Conservation (phyloP, 2,888 invertebrate species). For the Macaria notata region DNA sequence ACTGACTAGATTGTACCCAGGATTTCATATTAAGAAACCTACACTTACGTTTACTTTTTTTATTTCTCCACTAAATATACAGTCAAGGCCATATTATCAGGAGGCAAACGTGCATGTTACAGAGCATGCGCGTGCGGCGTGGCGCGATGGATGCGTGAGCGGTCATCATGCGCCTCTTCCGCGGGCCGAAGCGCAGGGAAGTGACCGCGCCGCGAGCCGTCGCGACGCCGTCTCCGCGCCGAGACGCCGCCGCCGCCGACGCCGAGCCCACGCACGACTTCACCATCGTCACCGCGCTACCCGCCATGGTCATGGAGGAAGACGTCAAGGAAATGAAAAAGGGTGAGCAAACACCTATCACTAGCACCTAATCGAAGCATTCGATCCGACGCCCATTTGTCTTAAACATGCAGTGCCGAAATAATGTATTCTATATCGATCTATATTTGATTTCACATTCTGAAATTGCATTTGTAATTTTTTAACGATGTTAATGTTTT, state of each 20-base stretch:
- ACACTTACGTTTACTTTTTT: too few relatives aligned
- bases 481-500: too few relatives aligned
- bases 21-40: not conserved
- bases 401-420: too few relatives aligned
- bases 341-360: slow-evolving; percentile 56
- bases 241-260: slow-evolving; percentile 64
- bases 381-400: too few relatives aligned
- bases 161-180: slow-evolving; percentile 85
- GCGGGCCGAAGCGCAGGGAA: slow-evolving; percentile 85
- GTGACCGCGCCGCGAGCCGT: slow-evolving; percentile 80
- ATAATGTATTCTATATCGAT: too few relatives aligned
- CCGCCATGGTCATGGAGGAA: slow-evolving; percentile 89
- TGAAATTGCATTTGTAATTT: not conserved
- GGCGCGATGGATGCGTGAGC: slow-evolving; percentile 75
- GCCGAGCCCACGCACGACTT: slow-evolving; percentile 81
- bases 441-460: too few relatives aligned
- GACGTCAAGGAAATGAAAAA: slow-evolving; percentile 83
- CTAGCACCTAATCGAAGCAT: too few relatives aligned
- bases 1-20: not conserved
- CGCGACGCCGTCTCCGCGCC: slow-evolving; percentile 68
- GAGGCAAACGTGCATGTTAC: slow-evolving; percentile 12
- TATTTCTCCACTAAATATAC: too few relatives aligned
- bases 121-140: slow-evolving; percentile 54
- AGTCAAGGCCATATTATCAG: too few relatives aligned
- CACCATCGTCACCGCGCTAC: slow-evolving; percentile 89